These are phyloP conservation scores for Neoniphon sammara DNA, from an alignment of 2,797 vertebrate species.

Conservation along the genomic window DNA sequence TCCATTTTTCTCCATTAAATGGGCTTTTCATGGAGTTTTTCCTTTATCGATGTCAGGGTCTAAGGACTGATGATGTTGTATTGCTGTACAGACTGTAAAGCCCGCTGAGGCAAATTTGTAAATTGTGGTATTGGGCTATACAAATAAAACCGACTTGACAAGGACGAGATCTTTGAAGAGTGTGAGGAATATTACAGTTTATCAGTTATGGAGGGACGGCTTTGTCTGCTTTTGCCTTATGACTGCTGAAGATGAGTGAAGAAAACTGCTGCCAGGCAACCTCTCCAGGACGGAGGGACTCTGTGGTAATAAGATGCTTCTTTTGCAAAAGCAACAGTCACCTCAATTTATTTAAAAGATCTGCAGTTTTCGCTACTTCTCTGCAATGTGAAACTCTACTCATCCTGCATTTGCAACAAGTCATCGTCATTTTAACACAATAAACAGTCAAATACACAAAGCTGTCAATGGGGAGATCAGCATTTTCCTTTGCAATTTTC, in stretches of 20 bases:
- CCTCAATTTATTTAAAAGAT: neutral
- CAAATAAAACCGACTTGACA: no score
- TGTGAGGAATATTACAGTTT: neutral
- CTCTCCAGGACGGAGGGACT: neutral
- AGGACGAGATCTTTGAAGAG: neutral
- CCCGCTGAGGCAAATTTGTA: no score
- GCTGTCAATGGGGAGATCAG: neutral
- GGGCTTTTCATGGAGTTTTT: no score
- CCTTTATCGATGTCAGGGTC: no score
- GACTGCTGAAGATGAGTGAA: neutral
- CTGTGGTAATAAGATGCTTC: neutral
- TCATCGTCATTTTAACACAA: neutral
- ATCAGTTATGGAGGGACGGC: slow-evolving; percentile 5
- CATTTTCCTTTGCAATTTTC: neutral
- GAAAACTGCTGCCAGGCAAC: neutral
- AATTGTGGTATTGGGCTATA: no score
- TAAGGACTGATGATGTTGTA: no score
- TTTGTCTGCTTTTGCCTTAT: slow-evolving; percentile 6
- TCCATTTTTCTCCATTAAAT: no score
- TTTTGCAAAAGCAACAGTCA: slow-evolving; percentile 14
- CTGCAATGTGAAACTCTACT: neutral
- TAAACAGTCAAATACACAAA: neutral
- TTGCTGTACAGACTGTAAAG: no score
- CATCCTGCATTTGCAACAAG: neutral
- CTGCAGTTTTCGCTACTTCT: neutral